phyloP scores from a whole-genome alignment of 2,888 invertebrate genomes.

The Nasonovia ribisnigri region DNA sequence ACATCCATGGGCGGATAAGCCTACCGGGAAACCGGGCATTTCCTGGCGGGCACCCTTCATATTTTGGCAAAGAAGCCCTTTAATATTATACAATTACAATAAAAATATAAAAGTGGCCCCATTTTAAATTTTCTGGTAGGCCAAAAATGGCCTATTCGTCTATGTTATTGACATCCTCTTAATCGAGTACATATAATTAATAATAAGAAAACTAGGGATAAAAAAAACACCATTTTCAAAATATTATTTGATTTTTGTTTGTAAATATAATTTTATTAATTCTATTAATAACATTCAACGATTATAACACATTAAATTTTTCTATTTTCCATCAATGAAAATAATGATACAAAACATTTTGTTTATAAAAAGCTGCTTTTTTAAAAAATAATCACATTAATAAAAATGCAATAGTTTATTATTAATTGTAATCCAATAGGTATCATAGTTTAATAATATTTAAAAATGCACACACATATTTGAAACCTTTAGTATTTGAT shows the following conservation, averaged over 20 bases:
- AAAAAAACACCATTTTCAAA: background rate
- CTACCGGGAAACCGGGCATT: too few species aligned
- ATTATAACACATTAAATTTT: slow-evolving; percentile 26
- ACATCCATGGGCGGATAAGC: too few species aligned
- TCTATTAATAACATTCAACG: slow-evolving; percentile 32
- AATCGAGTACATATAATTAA: background rate
- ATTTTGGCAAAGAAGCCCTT: too few species aligned
- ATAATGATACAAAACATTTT: slow-evolving; percentile 28
- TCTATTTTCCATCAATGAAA: slow-evolving; percentile 40
- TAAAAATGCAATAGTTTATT: background rate
- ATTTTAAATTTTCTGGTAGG: too few species aligned
- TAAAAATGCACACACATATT: background rate
- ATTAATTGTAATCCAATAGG: background rate
- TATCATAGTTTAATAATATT: background rate
- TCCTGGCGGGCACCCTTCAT: too few species aligned
- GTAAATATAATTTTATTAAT: slow-evolving; percentile 32
- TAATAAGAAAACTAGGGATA: background rate
- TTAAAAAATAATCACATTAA: slow-evolving; percentile 47
- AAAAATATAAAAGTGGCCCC: too few species aligned
- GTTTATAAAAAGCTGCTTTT: slow-evolving; percentile 37
- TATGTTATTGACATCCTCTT: too few species aligned
- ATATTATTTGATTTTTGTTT: background rate
- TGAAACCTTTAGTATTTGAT: background rate
- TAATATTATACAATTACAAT: too few species aligned
- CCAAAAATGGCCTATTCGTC: too few species aligned